Evolutionary conservation across 1,140 invertebrate species (phyloP).

Genomic region (Rhynchophorus ferrugineus): DNA sequence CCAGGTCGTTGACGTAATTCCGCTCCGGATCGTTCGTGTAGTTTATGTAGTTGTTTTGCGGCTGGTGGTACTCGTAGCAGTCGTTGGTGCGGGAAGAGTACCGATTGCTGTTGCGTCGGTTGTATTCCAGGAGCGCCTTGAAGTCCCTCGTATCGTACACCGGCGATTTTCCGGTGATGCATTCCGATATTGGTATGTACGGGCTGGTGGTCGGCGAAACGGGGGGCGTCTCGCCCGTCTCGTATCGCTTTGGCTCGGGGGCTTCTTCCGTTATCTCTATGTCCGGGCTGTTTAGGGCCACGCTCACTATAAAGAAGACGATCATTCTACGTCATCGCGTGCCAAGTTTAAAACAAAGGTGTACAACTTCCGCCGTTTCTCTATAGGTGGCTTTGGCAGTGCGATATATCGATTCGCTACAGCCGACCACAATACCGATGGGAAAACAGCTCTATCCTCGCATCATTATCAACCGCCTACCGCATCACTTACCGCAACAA

Average conservation of each 20-base stretch:
- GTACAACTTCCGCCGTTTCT: no score
- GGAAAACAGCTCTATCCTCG: no score
- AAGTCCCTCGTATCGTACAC: slow-evolving; percentile 31
- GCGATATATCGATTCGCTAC: no score
- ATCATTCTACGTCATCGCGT: no score
- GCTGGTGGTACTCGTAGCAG: slow-evolving; percentile 24
- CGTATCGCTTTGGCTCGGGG: slow-evolving; percentile 6
- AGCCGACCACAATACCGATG: no score
- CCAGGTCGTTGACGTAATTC: slow-evolving; percentile 33
- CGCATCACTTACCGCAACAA: no score
- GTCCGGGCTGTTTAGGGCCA: slow-evolving; percentile 18
- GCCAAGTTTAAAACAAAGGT: no score
- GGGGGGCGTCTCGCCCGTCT: slow-evolving; percentile 29
- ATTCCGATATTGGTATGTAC: slow-evolving; percentile 81
- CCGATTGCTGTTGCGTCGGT: slow-evolving; percentile 18
- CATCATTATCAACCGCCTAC: no score
- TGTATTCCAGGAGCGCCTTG: slow-evolving; percentile 27
- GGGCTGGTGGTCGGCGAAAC: slow-evolving; percentile 44
- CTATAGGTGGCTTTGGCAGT: no score
- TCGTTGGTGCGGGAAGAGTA: slow-evolving; percentile 25
- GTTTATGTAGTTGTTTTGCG: slow-evolving; percentile 20
- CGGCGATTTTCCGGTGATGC: slow-evolving; percentile 66
- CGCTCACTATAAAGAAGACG: slow-evolving; percentile 5
- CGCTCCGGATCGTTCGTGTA: slow-evolving; percentile 22
- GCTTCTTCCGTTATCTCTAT: slow-evolving; percentile 28